phyloP scores from a whole-genome alignment of 2,797 vertebrate species.

The Heliangelus exortis region DNA sequence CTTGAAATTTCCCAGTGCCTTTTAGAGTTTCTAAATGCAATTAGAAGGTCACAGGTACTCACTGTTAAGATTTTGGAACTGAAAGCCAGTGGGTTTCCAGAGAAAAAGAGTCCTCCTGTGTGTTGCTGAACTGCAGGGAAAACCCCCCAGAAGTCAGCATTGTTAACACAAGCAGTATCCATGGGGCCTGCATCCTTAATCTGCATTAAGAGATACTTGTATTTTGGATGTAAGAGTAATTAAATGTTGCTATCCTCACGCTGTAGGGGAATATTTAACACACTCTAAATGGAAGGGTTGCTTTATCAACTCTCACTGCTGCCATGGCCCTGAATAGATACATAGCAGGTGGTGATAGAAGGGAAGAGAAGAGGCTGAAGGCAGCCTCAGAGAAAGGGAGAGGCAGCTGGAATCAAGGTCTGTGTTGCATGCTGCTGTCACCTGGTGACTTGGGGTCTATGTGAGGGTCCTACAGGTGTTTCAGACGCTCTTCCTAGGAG shows the following conservation, averaged over 20 bases:
- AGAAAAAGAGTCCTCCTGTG: neutral
- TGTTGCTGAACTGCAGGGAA: neutral
- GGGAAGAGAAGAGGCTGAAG: neutral
- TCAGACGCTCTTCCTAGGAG: neutral
- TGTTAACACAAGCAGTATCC: neutral
- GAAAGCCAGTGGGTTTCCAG: neutral
- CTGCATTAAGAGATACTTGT: neutral
- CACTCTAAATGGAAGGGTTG: neutral
- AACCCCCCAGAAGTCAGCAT: neutral
- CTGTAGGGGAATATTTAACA: neutral
- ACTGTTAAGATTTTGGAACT: neutral
- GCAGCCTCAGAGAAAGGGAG: neutral
- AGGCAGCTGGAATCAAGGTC: neutral
- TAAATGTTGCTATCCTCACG: neutral
- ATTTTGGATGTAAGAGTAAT: neutral
- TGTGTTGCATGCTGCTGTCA: neutral
- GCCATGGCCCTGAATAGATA: neutral
- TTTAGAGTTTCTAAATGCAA: constrained; percentile 10
- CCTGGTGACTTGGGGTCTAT: neutral
- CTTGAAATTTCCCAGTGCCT: constrained; percentile 31
- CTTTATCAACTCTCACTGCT: neutral
- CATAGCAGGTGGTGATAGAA: rapidly evolving
- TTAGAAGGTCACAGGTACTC: constrained; percentile 2
- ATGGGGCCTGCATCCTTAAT: neutral
- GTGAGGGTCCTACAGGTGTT: neutral